These are phyloP conservation scores for Luidia sarsii DNA, from an alignment of 53 echinoderm and acorn worm genomes.

Conservation along the genomic window DNA sequence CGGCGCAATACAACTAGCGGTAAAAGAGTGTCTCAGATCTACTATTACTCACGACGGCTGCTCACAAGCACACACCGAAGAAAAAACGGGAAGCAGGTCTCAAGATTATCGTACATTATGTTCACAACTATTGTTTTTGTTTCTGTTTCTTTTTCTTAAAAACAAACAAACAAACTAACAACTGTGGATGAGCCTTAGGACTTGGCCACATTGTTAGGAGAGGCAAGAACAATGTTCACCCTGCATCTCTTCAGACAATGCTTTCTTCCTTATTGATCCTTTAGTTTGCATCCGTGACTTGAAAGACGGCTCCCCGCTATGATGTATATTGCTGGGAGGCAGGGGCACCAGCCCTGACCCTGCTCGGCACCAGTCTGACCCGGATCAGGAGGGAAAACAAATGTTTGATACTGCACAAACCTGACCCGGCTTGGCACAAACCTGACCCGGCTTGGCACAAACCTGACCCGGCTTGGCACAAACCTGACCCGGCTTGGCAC, in stretches of 20 bases:
- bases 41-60: not conserved
- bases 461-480: too few species aligned
- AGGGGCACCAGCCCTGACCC: not conserved
- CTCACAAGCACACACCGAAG: constrained; percentile 14
- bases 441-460: too few species aligned
- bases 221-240: not conserved
- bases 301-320: constrained; percentile 44
- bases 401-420: too few species aligned
- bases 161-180: too few species aligned
- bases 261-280: too few species aligned
- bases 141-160: too few species aligned
- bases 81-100: constrained; percentile 24
- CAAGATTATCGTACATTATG: constrained; percentile 37
- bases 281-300: constrained; percentile 46
- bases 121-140: too few species aligned
- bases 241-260: too few species aligned
- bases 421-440: too few species aligned
- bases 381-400: too few species aligned
- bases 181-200: too few species aligned
- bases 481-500: too few species aligned
- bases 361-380: not conserved
- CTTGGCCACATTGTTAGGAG: constrained; percentile 3
- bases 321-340: constrained; percentile 29
- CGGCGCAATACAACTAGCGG: not conserved
- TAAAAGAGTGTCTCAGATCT: constrained; percentile 6